A percentile compares a stretch with the other conserved stretches of the same genome.
Evolutionary conservation across 2,113 vertebrate species (phyloP).

Genomic region (Plectropomus leopardus): DNA sequence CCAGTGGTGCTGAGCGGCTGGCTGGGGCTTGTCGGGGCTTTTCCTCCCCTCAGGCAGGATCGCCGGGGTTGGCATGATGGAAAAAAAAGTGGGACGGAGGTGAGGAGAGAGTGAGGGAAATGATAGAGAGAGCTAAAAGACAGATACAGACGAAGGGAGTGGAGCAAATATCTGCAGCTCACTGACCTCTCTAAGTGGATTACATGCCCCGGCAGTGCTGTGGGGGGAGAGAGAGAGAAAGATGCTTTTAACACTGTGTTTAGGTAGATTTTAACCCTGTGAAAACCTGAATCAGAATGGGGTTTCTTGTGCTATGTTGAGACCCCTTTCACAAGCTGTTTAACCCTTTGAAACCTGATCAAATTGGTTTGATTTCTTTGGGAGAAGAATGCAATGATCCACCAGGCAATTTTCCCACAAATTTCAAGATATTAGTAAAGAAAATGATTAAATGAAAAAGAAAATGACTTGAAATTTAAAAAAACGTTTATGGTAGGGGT

Average conservation of each 20-base stretch:
- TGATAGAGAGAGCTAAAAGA: constrained; percentile 26
- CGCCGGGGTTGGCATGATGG: neutral
- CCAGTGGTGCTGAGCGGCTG: neutral
- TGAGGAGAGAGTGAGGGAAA: constrained; percentile 14
- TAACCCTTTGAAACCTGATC: too few species aligned
- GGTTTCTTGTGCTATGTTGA: too few species aligned
- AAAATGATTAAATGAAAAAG: too few species aligned
- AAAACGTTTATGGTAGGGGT: too few species aligned
- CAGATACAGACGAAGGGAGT: constrained; percentile 28
- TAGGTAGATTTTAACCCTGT: too few species aligned
- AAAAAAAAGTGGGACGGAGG: constrained; percentile 22
- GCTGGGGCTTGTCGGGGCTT: neutral
- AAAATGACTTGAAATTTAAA: too few species aligned
- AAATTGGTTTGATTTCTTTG: too few species aligned
- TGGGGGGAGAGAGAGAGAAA: constrained; percentile 8
- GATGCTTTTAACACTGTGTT: constrained; percentile 18
- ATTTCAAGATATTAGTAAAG: too few species aligned
- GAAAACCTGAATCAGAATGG: too few species aligned
- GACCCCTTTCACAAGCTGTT: too few species aligned
- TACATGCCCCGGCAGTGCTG: constrained; percentile 62
- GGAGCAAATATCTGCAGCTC: constrained; percentile 76
- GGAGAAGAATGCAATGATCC: too few species aligned
- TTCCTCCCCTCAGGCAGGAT: neutral
- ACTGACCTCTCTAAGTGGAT: constrained; percentile 81
- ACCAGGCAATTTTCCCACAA: too few species aligned